These are phyloP conservation scores for Ceraclea dissimilis DNA, from an alignment of 2,888 invertebrate genomes.

Conservation along the genomic window DNA sequence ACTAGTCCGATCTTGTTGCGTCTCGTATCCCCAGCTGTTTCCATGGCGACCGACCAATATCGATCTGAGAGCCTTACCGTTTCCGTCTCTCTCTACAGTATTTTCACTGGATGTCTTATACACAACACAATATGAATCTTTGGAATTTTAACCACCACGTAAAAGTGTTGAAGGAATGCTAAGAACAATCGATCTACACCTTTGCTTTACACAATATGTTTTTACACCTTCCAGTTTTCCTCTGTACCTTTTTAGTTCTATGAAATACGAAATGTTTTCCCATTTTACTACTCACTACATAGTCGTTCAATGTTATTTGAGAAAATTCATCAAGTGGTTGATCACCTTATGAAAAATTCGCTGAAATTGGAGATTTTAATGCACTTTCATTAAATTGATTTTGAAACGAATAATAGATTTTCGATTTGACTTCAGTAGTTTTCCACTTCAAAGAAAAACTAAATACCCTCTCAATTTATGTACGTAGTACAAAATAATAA, in stretches of 20 bases:
- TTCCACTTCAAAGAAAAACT: too few species aligned
- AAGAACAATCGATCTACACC: too few species aligned
- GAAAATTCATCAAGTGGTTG: slow-evolving; percentile 1
- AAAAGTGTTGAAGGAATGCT: not conserved
- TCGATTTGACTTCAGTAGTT: too few species aligned
- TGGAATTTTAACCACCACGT: not conserved
- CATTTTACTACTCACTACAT: not conserved
- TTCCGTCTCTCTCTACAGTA: slow-evolving; percentile 3
- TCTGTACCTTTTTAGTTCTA: too few species aligned
- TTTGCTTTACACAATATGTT: too few species aligned
- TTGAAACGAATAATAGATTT: too few species aligned
- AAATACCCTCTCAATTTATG: too few species aligned
- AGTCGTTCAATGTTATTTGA: not conserved
- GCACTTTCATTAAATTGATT: not conserved
- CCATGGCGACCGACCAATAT: slow-evolving; percentile 16
- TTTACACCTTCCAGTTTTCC: too few species aligned
- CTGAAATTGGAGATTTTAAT: not conserved
- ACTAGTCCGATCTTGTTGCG: slow-evolving; percentile 11
- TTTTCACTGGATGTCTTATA: not conserved
- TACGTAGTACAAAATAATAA: too few species aligned
- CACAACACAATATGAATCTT: not conserved
- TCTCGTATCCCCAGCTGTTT: slow-evolving; percentile 16
- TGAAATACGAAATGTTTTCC: too few species aligned
- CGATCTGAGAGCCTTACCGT: slow-evolving; percentile 7
- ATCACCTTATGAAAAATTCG: not conserved